A percentile compares a stretch with the other conserved stretches of the same genome.
Evolutionary conservation across 2,888 invertebrate species (phyloP).

Genomic region (Abscondita cerata): DNA sequence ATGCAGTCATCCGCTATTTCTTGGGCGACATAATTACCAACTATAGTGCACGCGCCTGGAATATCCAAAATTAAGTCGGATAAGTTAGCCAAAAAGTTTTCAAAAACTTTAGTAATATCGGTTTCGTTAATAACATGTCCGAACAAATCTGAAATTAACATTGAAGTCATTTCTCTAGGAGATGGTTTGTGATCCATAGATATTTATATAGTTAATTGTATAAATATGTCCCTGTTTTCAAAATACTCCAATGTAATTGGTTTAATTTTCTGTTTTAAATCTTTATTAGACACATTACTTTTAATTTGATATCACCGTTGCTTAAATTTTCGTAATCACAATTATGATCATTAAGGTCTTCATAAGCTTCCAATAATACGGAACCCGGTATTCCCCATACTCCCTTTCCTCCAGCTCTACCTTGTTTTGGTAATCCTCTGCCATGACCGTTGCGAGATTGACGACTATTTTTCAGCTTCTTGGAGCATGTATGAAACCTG

Average conservation of each 20-base stretch:
- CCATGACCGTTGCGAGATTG: constrained; percentile 85
- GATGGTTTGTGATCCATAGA: constrained; percentile 89
- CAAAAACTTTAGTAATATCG: constrained; percentile 78
- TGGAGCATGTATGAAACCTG: constrained; percentile 59
- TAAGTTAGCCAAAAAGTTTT: constrained; percentile 77
- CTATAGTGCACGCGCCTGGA: constrained; percentile 82
- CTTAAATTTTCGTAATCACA: constrained; percentile 85
- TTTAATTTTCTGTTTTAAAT: constrained; percentile 63
- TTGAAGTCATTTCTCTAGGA: constrained; percentile 89
- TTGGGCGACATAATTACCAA: constrained; percentile 91
- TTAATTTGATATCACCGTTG: constrained; percentile 81
- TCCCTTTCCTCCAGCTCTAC: constrained; percentile 92
- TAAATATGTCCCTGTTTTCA: constrained; percentile 75
- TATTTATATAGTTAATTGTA: constrained; percentile 75
- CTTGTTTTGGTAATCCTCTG: constrained; percentile 74
- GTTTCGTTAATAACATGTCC: constrained; percentile 77
- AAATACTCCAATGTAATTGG: constrained; percentile 89
- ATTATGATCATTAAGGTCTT: constrained; percentile 88
- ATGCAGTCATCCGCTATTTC: constrained; percentile 94
- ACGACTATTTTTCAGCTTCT: constrained; percentile 87
- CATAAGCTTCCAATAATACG: constrained; percentile 77
- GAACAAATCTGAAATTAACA: constrained; percentile 87
- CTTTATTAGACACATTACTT: constrained; percentile 76
- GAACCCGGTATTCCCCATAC: constrained; percentile 95
- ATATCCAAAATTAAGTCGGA: constrained; percentile 88